Evolutionary conservation across 2,888 invertebrate genomes (phyloP), one percentile per base, ranked within the genome.

Genomic region (Helicoverpa assulta): DNA sequence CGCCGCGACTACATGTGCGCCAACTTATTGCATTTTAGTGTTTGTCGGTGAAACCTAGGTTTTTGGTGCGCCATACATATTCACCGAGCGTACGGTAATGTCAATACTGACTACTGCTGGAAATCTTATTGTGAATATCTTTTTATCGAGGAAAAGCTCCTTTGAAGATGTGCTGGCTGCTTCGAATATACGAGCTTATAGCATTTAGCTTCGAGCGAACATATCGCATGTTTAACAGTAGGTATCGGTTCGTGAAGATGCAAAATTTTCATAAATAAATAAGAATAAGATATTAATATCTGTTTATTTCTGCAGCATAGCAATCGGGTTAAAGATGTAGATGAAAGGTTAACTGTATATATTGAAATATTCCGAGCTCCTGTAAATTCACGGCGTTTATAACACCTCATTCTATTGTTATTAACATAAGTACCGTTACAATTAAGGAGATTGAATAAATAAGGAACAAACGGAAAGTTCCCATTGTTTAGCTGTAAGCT

Each of bases 1-100:
- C 76, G 70, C 40, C 1, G 29, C 12, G 51, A 56, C 57, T 77
- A 12, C 14, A 52, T 57, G 33, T 50, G 5, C 4, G 7, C 8
- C 12, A 26, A 51, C n/a, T 59, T 62, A 54, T 56, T 60, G 26
- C 54, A 61, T 40, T 21, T 29, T 19, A 54, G 18, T 65, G 40
- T 29, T 21, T 19, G 33, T 14, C 7, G 55, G 16, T 55, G 47
- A 47, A 47, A 47, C 47, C 47, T n/a, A 16, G 16, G 47, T 16
- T 47, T 40, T n/a, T 47, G 47, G 47, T 47, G 47, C 16, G 47
- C n/a, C 47, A 47, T 47, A n/a, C 10, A 47, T 47, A 47, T 47
- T 47, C 47, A 47, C n/a, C 5, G 5, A 47, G 47, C n/a, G 47
- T 47, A 7, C 47, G 16, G 16, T n/a, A 47, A 47, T 47, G 47